Percentiles rank a stretch among this genome's conserved stretches.
phyloP scores from a whole-genome alignment of 1,140 invertebrate species.

The Lucilia cuprina region DNA sequence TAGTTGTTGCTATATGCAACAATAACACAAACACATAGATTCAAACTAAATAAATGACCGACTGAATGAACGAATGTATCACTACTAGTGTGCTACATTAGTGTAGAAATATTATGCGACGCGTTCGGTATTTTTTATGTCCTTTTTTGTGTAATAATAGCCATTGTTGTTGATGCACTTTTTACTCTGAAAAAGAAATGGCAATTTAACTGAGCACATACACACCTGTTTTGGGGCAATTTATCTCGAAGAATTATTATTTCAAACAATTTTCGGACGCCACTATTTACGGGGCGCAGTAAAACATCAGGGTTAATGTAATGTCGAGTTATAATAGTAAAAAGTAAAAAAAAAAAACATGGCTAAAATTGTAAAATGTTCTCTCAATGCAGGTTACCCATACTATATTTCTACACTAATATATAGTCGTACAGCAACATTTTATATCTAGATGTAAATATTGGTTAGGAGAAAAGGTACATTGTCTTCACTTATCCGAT shows the following conservation, averaged over 20 bases:
- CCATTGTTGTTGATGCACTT: background rate
- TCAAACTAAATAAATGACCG: background rate
- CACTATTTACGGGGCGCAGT: constrained; percentile 35
- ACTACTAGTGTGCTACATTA: constrained; percentile 3
- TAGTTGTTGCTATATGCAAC: background rate
- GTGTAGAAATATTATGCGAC: constrained; percentile 39
- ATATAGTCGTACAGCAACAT: background rate
- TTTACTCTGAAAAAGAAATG: constrained; percentile 37
- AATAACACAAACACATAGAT: too few species aligned
- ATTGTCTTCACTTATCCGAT: too few species aligned
- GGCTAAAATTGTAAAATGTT: constrained; percentile 36
- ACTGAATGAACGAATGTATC: background rate
- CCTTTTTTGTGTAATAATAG: background rate
- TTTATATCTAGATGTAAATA: background rate
- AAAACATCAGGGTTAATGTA: constrained; percentile 31
- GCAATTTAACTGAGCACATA: constrained; percentile 42
- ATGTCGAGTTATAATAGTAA: background rate
- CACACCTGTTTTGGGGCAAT: constrained; percentile 62
- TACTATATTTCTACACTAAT: background rate
- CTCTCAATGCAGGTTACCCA: constrained; percentile 1
- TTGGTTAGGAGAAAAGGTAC: background rate
- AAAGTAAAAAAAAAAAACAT: background rate
- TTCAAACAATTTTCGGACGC: constrained; percentile 58
- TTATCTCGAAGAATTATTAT: constrained; percentile 64
- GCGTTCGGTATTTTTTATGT: constrained; percentile 33